These are phyloP conservation scores for Hycleus phaleratus DNA, from an alignment of 1,140 invertebrate species.

Conservation along the genomic window DNA sequence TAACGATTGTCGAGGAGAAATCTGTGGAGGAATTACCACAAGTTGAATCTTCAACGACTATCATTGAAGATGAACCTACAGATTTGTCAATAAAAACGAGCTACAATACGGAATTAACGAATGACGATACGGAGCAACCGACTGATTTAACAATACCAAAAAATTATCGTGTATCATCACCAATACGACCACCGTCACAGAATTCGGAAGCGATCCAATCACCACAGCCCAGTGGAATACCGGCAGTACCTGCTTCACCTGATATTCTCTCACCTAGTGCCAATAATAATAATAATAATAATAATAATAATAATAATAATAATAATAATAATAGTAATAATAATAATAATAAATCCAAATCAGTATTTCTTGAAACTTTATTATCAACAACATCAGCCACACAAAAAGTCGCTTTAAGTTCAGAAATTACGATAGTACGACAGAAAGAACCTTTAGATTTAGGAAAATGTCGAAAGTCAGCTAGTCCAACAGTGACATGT, in stretches of 20 bases:
- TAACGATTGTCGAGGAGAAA: slow-evolving; percentile 27
- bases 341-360: slow-evolving; percentile 43
- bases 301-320: too few species aligned
- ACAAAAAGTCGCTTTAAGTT: slow-evolving; percentile 47
- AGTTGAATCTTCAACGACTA: slow-evolving; percentile 35
- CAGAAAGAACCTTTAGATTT: slow-evolving; percentile 60
- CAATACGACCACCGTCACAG: slow-evolving; percentile 47
- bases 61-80: slow-evolving; percentile 41
- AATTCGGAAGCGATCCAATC: slow-evolving; percentile 56
- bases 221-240: slow-evolving; percentile 57
- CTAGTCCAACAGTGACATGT: slow-evolving; percentile 53
- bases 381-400: slow-evolving; percentile 45
- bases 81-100: slow-evolving; percentile 38
- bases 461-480: slow-evolving; percentile 53
- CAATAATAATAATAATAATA: slow-evolving; percentile 21
- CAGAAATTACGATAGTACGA: slow-evolving; percentile 47
- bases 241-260: slow-evolving; percentile 52
- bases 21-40: slow-evolving; percentile 30
- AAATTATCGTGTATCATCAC: slow-evolving; percentile 33
- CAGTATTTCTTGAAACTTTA: slow-evolving; percentile 49
- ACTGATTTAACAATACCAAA: slow-evolving; percentile 39
- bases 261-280: slow-evolving; percentile 46
- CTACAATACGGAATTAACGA: slow-evolving; percentile 34
- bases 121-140: slow-evolving; percentile 28
- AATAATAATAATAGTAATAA: slow-evolving; percentile 36